Conservation (phyloP, 2,888 invertebrate species). For the Aspidiotus destructor region DNA sequence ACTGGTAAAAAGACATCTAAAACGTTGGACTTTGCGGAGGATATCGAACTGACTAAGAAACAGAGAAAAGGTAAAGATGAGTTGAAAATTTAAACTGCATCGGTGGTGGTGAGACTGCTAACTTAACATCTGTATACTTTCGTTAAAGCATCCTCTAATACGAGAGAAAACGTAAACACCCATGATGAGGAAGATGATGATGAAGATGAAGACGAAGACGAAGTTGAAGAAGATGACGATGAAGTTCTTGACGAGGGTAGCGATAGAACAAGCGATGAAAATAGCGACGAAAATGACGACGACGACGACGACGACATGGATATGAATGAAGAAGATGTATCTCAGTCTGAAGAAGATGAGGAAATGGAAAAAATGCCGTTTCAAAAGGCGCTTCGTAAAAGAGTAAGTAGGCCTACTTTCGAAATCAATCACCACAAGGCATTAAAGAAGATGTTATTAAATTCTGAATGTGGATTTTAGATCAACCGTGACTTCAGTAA, state of each 20-base stretch:
- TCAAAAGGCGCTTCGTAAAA: conserved; percentile 8
- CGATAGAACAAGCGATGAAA: conserved; percentile 12
- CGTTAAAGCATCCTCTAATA: conserved; percentile 22
- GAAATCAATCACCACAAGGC: neutral
- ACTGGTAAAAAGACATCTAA: conserved; percentile 43
- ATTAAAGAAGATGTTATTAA: neutral
- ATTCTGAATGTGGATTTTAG: conserved; percentile 36
- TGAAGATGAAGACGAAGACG: conserved; percentile 13
- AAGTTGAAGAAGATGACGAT: conserved; percentile 5
- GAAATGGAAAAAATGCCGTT: conserved; percentile 10
- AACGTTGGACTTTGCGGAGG: conserved; percentile 55
- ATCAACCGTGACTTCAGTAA: conserved; percentile 38
- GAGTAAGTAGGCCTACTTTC: neutral
- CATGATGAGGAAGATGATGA: conserved; percentile 23
- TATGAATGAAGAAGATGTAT: conserved; percentile 19
- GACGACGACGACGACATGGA: conserved; percentile 27
- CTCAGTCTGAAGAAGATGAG: conserved; percentile 12
- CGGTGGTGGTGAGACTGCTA: too few species aligned
- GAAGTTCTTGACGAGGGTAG: conserved; percentile 10
- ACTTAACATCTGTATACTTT: neutral
- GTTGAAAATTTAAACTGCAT: neutral
- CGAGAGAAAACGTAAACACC: conserved; percentile 37
- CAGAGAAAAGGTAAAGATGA: conserved; percentile 35
- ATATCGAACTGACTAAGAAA: conserved; percentile 41
- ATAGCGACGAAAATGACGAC: conserved; percentile 10